These are phyloP conservation scores for Entelurus aequoreus DNA, from an alignment of 2,113 vertebrate species.

Conservation along the genomic window DNA sequence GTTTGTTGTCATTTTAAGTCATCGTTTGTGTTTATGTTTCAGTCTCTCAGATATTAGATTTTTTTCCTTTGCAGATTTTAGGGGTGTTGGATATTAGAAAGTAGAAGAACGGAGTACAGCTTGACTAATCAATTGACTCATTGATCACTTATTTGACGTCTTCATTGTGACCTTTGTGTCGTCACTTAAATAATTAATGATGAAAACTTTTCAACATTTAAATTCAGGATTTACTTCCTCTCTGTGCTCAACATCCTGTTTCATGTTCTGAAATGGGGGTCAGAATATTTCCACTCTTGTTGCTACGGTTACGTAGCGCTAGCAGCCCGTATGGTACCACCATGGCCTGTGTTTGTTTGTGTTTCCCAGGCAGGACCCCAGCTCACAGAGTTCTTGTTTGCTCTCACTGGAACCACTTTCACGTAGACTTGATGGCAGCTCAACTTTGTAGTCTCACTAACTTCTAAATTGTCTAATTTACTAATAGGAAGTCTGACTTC, in stretches of 20 bases:
- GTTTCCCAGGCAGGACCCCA: conserved; percentile 58
- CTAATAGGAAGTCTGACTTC: too few relatives aligned
- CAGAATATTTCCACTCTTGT: conserved; percentile 36
- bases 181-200: too few relatives aligned
- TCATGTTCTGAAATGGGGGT: conserved; percentile 39
- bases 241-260: conserved; percentile 46
- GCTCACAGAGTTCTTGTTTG: conserved; percentile 36
- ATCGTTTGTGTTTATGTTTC: too few relatives aligned
- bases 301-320: conserved; percentile 52
- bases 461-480: neutral
- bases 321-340: conserved; percentile 17
- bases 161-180: neutral
- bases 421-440: conserved; percentile 33
- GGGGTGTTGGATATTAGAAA: too few relatives aligned
- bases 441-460: conserved; percentile 36
- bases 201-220: too few relatives aligned
- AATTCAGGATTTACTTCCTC: conserved; percentile 4
- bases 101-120: too few relatives aligned
- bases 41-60: too few relatives aligned
- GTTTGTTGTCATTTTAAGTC: too few relatives aligned
- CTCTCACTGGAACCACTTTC: conserved; percentile 21
- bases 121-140: neutral
- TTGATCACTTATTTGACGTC: neutral
- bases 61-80: too few relatives aligned
- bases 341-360: conserved; percentile 53